Conservation (phyloP, 2,797 vertebrate species). For the Adelosebastes latens region DNA sequence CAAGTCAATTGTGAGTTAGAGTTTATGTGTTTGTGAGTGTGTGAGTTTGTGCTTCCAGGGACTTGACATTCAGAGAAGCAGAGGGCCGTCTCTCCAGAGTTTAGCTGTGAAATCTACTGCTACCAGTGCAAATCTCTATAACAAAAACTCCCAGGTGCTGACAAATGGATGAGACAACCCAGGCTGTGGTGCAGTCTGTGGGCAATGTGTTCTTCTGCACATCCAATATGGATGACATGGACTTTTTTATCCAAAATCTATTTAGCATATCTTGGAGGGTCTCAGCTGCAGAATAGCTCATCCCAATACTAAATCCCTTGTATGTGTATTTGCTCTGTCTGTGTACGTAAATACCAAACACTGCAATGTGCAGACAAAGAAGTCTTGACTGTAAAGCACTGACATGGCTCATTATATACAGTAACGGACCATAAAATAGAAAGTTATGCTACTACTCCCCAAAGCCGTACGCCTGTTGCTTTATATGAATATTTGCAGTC, state of each 20-base stretch:
- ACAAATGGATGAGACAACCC: slow-evolving; percentile 34
- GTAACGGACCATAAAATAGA: slow-evolving; percentile 6
- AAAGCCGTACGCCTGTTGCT: not conserved
- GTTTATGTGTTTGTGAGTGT: slow-evolving; percentile 14
- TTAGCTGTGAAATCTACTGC: slow-evolving; percentile 45
- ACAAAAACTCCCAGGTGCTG: slow-evolving; percentile 36
- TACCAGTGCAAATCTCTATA: slow-evolving; percentile 42
- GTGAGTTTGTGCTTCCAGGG: slow-evolving; percentile 9
- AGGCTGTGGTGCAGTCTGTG: not conserved
- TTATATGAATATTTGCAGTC: not conserved
- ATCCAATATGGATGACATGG: not conserved
- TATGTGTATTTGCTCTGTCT: slow-evolving; percentile 6
- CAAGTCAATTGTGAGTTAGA: slow-evolving; percentile 36
- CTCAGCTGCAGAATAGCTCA: not conserved
- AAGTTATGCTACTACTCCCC: not conserved
- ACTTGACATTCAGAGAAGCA: slow-evolving; percentile 56
- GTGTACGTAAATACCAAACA: not conserved
- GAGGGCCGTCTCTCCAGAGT: slow-evolving; percentile 36
- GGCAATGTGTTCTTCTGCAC: slow-evolving; percentile 4
- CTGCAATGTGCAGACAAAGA: not conserved
- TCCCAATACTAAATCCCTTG: not conserved
- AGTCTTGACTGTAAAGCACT: not conserved
- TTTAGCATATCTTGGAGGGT: not conserved
- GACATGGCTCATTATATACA: not conserved
- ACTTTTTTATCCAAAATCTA: not conserved